Evolutionary conservation across 64 coral and sea anemone genomes (phyloP).

Genomic region (Platygyra sinensis): DNA sequence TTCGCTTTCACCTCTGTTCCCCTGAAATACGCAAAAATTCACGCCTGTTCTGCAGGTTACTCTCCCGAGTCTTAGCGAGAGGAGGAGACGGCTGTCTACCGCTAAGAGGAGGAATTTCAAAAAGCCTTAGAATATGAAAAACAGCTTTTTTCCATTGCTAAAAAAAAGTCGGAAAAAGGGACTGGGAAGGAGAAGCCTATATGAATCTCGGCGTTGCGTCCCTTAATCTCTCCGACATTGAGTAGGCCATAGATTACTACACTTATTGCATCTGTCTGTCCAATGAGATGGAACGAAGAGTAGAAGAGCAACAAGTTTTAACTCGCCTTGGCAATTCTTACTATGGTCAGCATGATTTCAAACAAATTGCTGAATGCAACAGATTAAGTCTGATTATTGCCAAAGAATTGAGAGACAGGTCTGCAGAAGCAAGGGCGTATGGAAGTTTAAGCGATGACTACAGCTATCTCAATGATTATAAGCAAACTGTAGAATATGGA

Average conservation of each 20-base stretch:
- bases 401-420: background rate
- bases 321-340: constrained; percentile 5
- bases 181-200: background rate
- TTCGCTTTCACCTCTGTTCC: too few relatives aligned
- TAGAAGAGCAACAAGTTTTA: background rate
- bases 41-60: too few relatives aligned
- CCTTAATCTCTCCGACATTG: background rate
- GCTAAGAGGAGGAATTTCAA: background rate
- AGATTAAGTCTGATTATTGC: background rate
- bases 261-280: background rate
- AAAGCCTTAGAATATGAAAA: background rate
- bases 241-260: background rate
- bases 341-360: background rate
- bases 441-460: background rate
- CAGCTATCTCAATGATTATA: background rate
- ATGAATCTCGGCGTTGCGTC: background rate
- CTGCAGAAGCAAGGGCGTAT: background rate
- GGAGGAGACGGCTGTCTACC: too few relatives aligned
- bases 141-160: background rate
- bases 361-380: background rate
- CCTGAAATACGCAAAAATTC: too few relatives aligned
- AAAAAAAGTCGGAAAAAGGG: background rate
- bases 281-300: background rate
- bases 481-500: background rate
- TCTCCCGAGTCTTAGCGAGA: too few relatives aligned